phyloP scores from a whole-genome alignment of 2,888 invertebrate species.

The Pachymerium ferrugineum region DNA sequence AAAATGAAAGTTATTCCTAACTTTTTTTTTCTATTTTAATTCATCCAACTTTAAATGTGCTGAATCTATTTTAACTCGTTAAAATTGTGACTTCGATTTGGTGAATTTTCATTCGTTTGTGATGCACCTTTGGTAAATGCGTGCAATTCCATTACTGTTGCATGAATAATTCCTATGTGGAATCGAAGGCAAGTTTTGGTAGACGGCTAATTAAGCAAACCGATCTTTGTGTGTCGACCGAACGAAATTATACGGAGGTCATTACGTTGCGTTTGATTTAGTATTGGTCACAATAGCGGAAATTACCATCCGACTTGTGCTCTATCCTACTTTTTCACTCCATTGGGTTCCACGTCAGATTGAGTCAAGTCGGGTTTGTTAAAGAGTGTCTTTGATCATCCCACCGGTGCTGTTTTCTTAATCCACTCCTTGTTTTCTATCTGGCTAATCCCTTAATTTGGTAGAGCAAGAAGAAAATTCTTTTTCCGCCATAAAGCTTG shows the following conservation, averaged over 20 bases:
- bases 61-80: neutral
- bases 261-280: neutral
- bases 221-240: neutral
- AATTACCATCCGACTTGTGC: neutral
- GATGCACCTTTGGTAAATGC: conserved; percentile 1
- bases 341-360: neutral
- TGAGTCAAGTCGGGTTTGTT: neutral
- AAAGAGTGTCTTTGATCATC: neutral
- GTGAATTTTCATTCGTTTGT: neutral
- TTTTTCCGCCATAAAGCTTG: too few relatives aligned
- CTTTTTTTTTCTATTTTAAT: neutral
- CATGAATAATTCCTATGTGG: neutral
- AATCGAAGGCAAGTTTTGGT: neutral
- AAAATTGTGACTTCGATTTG: neutral
- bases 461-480: conserved; percentile 1
- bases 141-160: neutral
- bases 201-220: neutral
- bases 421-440: neutral
- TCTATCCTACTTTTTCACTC: neutral
- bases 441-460: neutral
- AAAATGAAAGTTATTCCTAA: neutral
- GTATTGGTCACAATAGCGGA: neutral
- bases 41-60: neutral
- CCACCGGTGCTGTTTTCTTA: neutral
- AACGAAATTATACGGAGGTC: neutral